Base-by-base conservation (phyloP, 2,888 invertebrate species). In the Pterostichus niger region DNA sequence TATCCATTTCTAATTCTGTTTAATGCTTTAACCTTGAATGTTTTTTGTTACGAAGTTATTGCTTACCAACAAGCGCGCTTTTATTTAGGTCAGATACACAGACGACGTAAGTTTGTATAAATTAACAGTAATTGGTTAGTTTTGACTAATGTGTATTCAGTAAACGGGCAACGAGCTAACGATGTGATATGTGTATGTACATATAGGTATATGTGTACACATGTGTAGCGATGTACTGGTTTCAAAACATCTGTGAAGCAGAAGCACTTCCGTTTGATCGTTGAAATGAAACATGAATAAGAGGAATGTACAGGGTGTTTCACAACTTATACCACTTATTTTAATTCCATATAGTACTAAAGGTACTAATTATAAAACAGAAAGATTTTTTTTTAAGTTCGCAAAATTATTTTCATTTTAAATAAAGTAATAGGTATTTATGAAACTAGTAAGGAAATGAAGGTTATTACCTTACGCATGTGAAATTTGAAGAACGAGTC, bases 71-170 rank as follows among this genome's bases (percentile, higher is more conserved):
- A 46, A 46, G 31, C 17, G 31, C 52, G 54, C 52, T 76, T 76
- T 76, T 76, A 76, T 76, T 76, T 76, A 76, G 76, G 76, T 76
- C 76, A 59, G 9, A 17, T 15, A 17, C 17, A 31, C 59, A 59
- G 31, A 59, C 59, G 31, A 59, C 13, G 31, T 59, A 17, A 46
- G 73, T 73, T 68, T 73, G 49, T 73, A 73, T 73, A 46, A 15
- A 73, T 44, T 44, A 40, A 4, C 35, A 13, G 64, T 64, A 64
- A 64, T 64, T 64, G 35, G 64, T 64, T 64, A 64, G 64, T 64
- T 64, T 64, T 64, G 64, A 64, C 35, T 31, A 64, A 64, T 64
- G 35, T 64, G 49, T 49, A 13, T 49, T 49, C 49, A 49, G 13
- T 49, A 24, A 24, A 24, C 24, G 31, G 31, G 11, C 31, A 33